Percentiles rank a stretch among this genome's conserved stretches.
These are phyloP conservation scores for Scarus forsteni DNA, from an alignment of 2,797 vertebrate species.

Conservation along the genomic window DNA sequence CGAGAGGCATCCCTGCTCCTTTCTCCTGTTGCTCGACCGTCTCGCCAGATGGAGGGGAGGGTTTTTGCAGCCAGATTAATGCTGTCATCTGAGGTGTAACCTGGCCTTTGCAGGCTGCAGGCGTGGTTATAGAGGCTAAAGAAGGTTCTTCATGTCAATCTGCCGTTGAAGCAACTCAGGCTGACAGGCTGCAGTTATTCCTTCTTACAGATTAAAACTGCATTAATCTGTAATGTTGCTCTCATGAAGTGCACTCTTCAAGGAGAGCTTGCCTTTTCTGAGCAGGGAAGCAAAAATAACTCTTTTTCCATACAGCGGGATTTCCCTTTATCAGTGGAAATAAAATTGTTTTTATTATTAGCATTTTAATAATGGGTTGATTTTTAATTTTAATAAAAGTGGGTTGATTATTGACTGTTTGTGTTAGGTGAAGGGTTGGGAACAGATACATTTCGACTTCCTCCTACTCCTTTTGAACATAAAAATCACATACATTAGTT, in stretches of 20 bases:
- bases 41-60: constrained; percentile 68
- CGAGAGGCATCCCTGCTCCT: constrained; percentile 51
- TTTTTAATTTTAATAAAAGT: too few relatives aligned
- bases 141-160: constrained; percentile 70
- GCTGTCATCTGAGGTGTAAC: constrained; percentile 77
- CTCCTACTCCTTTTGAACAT: too few relatives aligned
- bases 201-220: constrained; percentile 58
- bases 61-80: constrained; percentile 70
- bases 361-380: too few relatives aligned
- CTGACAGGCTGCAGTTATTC: constrained; percentile 41
- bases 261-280: constrained; percentile 20
- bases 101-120: constrained; percentile 56
- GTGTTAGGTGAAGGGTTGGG: too few relatives aligned
- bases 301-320: background rate
- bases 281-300: background rate
- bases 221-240: constrained; percentile 31
- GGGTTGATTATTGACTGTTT: too few relatives aligned
- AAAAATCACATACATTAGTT: too few relatives aligned
- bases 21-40: constrained; percentile 62
- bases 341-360: too few relatives aligned
- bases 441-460: too few relatives aligned
- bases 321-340: background rate
- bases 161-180: constrained; percentile 34
- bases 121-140: constrained; percentile 73
- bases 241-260: constrained; percentile 23